Evolutionary conservation across 2,797 vertebrate genomes (phyloP), one percentile per base, ranked within the genome.

Genomic region (Acipenser transmontanus): DNA sequence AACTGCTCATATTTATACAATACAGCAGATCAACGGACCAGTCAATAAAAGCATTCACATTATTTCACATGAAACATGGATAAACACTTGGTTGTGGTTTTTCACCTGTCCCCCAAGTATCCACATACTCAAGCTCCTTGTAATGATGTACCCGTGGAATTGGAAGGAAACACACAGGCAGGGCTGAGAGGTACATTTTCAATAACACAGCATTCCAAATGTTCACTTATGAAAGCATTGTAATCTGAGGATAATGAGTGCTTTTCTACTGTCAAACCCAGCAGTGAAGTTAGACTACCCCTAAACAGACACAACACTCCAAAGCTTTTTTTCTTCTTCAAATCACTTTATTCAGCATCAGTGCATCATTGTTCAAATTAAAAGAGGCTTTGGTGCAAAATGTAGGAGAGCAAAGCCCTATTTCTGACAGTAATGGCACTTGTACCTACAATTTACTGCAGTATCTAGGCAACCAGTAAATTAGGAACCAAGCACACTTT

Each of bases 391-490:
- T 66, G 56, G 49, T 76, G 82, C 75, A 80, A 78, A 78, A 82
- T 59, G 66, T 62, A 56, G 63, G 49, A 56, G 3, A 34, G 34
- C 52, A 54, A 7, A 54, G 52, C 8, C 6, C n/a, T 67, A 70
- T 77, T 81, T 83, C 78, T 76, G 71, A 76, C 81, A 81, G 83
- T 81, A 82, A 83, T 78, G 75, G 84, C 74, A 79, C 82, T 86
- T 82, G 81, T 85, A 78, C 80, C 76, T 81, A 74, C 81, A 85
- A 88, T 89, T 81, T 85, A 71, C 83, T 75, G 59, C 73, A 64
- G 94, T 98, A 87, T 87, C 95, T 73, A 90, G 91, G 96, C 93
- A 97, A 98, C 96, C 79, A 68, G 85, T 80, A 83, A 89, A 88
- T 89, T 92, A 89, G 93, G 86, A 91, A 88, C 89, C 81, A 82